Base-by-base conservation (phyloP, 1,140 invertebrate species). In the Sinonovacula constricta region DNA sequence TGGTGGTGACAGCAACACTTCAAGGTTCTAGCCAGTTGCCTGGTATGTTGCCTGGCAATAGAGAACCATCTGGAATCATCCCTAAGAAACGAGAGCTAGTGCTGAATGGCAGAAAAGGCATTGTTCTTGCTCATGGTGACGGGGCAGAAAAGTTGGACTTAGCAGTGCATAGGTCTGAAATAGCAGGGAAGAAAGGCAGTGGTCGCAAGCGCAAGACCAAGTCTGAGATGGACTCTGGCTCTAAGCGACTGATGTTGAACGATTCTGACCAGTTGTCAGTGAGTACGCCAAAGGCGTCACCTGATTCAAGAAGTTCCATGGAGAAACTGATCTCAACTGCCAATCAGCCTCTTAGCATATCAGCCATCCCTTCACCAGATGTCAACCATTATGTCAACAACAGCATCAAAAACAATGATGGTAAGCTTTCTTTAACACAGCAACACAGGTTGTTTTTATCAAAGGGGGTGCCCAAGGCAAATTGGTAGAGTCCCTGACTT, bases 261-360 rank as follows among this genome's bases (percentile, higher is more conserved):
- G 59, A 53, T 51, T 56, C 62, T 1, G 15, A 56, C 3, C 51
- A 10, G n/a, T 18, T 24, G 15, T 7, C 33, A 45, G 31, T 51
- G 3, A 33, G 3, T 30, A 28, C 22, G 3, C 39, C 31, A 7
- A 36, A 62, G 28, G 31, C 22, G 4, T 67, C 72, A 36, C 72
- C 72, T 0, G 62, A 76, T 34, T 24, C 53, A 3, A 65, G 33
- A 22, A 45, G 31, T 2, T 66, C 62, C 15, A 59, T 54, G n/a
- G 72, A 59, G 4, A 76, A 65, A 60, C 67, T 76, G 72, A 66
- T 76, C 33, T 67, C 72, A 15, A 76, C 72, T n/a, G 72, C 72
- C 51, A 76, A 76, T 67, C 62, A 67, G 54, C 72, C 72, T 1
- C 24, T 76, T 59, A 60, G 39, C n/a, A 76, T 76, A 28, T 66